phyloP scores from a whole-genome alignment of 2,797 vertebrate genomes.

The Typhlichthys eigenmanni region DNA sequence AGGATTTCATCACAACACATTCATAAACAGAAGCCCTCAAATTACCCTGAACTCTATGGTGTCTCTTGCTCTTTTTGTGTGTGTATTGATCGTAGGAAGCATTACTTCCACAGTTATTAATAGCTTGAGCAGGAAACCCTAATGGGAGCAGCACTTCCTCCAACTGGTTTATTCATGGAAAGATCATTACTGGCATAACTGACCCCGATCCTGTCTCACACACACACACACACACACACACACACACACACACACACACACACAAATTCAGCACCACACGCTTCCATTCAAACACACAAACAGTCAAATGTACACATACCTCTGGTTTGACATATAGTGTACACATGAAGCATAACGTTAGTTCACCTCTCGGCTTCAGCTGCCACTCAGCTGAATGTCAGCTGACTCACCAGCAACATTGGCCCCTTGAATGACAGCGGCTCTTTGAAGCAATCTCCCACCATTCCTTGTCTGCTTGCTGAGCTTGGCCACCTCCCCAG shows the following conservation, averaged over 20 bases:
- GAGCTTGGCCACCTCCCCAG: too few species aligned
- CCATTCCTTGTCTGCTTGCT: too few species aligned
- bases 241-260: background rate
- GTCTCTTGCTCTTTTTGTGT: too few species aligned
- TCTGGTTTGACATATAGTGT: background rate
- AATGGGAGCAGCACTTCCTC: slow-evolving; percentile 73
- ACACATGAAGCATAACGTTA: too few species aligned
- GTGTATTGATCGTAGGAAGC: slow-evolving; percentile 33
- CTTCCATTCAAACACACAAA: background rate
- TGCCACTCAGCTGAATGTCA: too few species aligned
- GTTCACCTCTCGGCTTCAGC: too few species aligned
- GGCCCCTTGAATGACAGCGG: too few species aligned
- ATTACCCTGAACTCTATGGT: too few species aligned
- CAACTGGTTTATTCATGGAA: slow-evolving; percentile 73
- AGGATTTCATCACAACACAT: too few species aligned
- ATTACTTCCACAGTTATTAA: slow-evolving; percentile 69
- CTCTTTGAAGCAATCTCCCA: too few species aligned
- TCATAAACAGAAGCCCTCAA: too few species aligned
- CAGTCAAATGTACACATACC: background rate
- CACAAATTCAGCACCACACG: background rate
- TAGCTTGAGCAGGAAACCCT: slow-evolving; percentile 65
- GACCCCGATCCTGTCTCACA: slow-evolving; percentile 57
- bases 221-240: slow-evolving; percentile 23
- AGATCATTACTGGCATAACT: slow-evolving; percentile 65
- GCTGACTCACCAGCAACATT: too few species aligned